Evolutionary conservation across 2,113 vertebrate species (phyloP).

Genomic region (Sitta europaea): DNA sequence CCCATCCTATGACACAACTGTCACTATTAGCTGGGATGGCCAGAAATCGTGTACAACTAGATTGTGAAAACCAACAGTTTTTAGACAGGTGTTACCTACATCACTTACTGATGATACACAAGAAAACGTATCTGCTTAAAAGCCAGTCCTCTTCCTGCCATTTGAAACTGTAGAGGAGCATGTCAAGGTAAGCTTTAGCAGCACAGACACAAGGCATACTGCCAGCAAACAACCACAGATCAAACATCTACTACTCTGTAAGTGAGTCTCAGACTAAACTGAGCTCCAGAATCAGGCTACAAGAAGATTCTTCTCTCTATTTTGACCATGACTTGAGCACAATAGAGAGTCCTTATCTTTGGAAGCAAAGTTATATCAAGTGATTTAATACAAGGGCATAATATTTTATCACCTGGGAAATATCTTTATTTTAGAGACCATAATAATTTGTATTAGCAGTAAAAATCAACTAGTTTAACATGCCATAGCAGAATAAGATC

Average conservation of each 20-base stretch:
- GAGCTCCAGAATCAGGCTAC: background rate
- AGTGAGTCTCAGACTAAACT: background rate
- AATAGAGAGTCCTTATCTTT: background rate
- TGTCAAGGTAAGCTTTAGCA: background rate
- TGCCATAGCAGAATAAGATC: background rate
- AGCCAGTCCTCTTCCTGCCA: background rate
- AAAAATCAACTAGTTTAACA: background rate
- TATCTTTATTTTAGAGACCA: background rate
- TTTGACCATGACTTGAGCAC: background rate
- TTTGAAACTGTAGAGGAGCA: background rate
- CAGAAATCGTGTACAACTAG: background rate
- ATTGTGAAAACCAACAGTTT: background rate
- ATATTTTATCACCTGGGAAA: background rate
- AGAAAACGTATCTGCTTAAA: background rate
- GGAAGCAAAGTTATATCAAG: background rate
- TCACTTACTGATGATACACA: background rate
- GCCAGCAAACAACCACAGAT: background rate
- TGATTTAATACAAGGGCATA: background rate
- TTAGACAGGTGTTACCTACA: background rate
- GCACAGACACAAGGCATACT: background rate
- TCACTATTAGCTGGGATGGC: background rate
- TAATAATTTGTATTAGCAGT: background rate
- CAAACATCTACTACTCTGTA: background rate
- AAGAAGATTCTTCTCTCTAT: background rate
- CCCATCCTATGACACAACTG: accelerated